phyloP scores from a whole-genome alignment of 2,888 invertebrate genomes.

The Thereva nobilitata region DNA sequence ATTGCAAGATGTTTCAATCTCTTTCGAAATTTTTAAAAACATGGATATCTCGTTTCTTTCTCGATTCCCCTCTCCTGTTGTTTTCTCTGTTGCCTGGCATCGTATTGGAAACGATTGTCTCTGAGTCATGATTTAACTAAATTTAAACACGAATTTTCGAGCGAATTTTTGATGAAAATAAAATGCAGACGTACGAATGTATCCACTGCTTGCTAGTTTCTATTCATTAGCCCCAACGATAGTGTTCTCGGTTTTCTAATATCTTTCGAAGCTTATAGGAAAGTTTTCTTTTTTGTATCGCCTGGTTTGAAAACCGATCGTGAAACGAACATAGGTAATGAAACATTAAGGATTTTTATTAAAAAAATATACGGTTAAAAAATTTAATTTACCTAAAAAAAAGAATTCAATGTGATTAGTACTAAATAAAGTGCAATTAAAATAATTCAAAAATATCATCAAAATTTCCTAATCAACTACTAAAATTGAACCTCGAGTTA shows the following conservation, averaged over 20 bases:
- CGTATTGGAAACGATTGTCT: conserved; percentile 23
- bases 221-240: conserved; percentile 29
- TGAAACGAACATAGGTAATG: conserved; percentile 1
- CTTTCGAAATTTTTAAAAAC: too few relatives aligned
- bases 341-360: too few relatives aligned
- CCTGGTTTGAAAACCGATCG: neutral
- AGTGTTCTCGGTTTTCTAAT: conserved; percentile 31
- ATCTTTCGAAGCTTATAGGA: conserved; percentile 24
- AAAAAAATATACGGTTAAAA: too few relatives aligned
- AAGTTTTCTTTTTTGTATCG: conserved; percentile 17
- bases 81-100: neutral
- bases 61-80: neutral
- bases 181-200: conserved; percentile 28
- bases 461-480: too few relatives aligned
- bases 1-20: too few relatives aligned
- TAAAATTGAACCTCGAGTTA: neutral
- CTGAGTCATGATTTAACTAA: conserved; percentile 37
- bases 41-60: neutral
- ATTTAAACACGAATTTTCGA: conserved; percentile 34
- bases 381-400: too few relatives aligned
- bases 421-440: too few relatives aligned
- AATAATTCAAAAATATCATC: too few relatives aligned
- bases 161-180: conserved; percentile 38
- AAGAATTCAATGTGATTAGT: too few relatives aligned
- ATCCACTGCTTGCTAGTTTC: conserved; percentile 33